Percentiles rank a stretch among this genome's conserved stretches.
Evolutionary conservation across 2,888 invertebrate species (phyloP).

Genomic region (Pristionchus arcanus): DNA sequence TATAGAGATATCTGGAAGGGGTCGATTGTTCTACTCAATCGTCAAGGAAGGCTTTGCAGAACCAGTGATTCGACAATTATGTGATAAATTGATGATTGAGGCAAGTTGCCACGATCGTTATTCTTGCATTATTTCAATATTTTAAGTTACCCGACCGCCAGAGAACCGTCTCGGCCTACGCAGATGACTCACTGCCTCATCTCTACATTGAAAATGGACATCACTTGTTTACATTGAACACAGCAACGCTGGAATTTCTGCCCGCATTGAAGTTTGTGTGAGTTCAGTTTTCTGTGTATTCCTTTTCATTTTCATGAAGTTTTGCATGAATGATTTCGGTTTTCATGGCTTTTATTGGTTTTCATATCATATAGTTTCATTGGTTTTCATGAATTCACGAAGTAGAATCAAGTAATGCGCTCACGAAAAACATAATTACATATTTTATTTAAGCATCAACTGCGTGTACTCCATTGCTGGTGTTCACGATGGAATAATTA

Average conservation of each 20-base stretch:
- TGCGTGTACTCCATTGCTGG: neutral
- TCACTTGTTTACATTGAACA: neutral
- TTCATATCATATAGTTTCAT: too few species aligned
- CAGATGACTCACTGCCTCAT: neutral
- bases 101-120: neutral
- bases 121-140: neutral
- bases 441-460: neutral
- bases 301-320: too few species aligned
- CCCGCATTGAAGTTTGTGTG: neutral
- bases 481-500: neutral
- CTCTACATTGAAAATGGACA: neutral
- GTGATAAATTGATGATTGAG: neutral
- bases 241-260: neutral
- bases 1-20: neutral
- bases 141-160: neutral
- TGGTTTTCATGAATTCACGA: too few species aligned
- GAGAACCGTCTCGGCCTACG: neutral
- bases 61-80: neutral
- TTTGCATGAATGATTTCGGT: too few species aligned
- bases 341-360: too few species aligned
- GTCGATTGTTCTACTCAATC: neutral
- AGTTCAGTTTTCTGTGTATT: neutral
- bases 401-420: too few species aligned
- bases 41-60: neutral
- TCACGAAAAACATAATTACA: neutral